Evolutionary conservation across 2,113 vertebrate genomes (phyloP).

Genomic region (Neolamprologus longior): DNA sequence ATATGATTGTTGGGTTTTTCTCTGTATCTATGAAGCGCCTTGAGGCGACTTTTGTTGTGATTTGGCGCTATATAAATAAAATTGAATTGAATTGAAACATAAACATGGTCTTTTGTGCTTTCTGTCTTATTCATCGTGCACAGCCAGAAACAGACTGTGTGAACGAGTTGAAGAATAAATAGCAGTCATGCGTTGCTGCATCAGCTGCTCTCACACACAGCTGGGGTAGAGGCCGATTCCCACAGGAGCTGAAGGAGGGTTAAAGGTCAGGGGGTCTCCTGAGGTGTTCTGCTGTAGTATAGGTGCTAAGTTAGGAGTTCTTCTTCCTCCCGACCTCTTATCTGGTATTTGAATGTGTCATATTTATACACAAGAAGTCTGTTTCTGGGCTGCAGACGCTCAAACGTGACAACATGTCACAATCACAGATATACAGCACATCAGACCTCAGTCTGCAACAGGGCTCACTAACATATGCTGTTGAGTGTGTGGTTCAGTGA

Average conservation of each 20-base stretch:
- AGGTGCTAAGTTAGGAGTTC: neutral
- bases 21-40: too few species aligned
- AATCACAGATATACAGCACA: neutral
- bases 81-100: neutral
- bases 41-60: too few species aligned
- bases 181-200: constrained; percentile 24
- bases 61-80: too few species aligned
- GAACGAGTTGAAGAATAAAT: neutral
- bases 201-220: constrained; percentile 42
- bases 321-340: neutral
- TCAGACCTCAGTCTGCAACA: neutral
- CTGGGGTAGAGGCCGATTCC: neutral
- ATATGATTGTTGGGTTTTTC: too few species aligned
- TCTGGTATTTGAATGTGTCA: neutral
- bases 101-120: neutral
- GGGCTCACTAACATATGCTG: neutral
- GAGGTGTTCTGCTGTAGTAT: neutral
- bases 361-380: neutral
- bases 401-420: neutral
- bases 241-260: neutral
- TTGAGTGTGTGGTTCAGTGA: neutral
- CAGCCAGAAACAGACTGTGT: neutral
- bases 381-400: neutral
- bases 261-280: neutral
- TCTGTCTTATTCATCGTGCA: neutral